Base-by-base conservation (phyloP, 2,888 invertebrate species). In the Ecliptopera silaceata region DNA sequence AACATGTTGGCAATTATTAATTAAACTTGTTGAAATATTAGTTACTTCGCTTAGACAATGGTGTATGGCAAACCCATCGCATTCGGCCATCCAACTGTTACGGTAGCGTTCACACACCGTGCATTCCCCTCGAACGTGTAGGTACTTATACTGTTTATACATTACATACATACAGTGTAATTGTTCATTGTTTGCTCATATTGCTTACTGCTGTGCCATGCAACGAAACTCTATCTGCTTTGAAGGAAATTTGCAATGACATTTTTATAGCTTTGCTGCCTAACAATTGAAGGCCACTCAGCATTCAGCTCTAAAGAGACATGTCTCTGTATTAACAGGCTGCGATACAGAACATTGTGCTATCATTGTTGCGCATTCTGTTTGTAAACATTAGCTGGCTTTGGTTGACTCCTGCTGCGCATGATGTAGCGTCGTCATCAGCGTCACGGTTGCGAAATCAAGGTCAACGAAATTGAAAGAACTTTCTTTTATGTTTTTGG, bases 381-480 rank as follows among this genome's bases (percentile, higher is more conserved):
- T 81, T 83, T 72, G 77, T 81, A 82, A 84, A 83, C 80, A 81
- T 71, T 67, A 62, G 52, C 69, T 64, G 55, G 60, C 61, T 60
- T 51, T 65, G 57, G 64, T 61, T 44, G 54, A 17, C 63, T 67
- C 65, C 65, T 65, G 66, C 64, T 63, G 66, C 63, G 26, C 26
- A 8, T 26, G 70, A 68, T 66, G 71, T 42, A n/a, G 36, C 34
- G 22, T 67, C 62, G 69, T 26, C 72, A 75, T 77, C 71, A 79
- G 68, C 72, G 75, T 80, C 72, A 80, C 78, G 77, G 73, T 75
- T 74, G 74, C 77, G 65, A 77, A 76, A 84, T 79, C 76, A 74
- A 75, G 85, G 83, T 78, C 79, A 82, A 80, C 68, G 82, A 84
- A 85, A 84, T 80, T 78, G 82, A 85, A 84, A 83, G 69, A 77